Evolutionary conservation across 2,888 invertebrate genomes (phyloP), one percentile per base, ranked within the genome.

Genomic region (Crocallis elinguaria): DNA sequence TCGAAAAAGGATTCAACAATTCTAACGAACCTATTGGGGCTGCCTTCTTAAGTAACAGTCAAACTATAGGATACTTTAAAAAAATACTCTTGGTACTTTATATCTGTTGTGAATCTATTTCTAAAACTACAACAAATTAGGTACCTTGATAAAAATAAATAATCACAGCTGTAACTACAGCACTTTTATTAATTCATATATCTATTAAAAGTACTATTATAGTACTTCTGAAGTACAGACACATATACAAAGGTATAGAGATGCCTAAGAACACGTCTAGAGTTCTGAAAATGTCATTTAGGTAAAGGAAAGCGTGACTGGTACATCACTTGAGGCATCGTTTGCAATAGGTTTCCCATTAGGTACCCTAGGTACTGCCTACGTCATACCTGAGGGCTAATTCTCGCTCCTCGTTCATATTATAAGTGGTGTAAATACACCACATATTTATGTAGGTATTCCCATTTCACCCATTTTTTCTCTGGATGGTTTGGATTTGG

Each of bases 251-350:
- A 25, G 16, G 16, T 35, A 25, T n/a, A 25, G 23, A 44, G 5
- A 11, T 17, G 25, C 27, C 35, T 39, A 25, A 11, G 33, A 17
- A 35, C 16, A 25, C 0, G 6, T 27, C 9, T 6, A 38, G 19
- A 42, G 29, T 30, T 37, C 23, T 32, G 12, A 16, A 38, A 25
- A 43, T 19, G 50, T 50, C 38, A 44, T 8, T 38, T 44, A 32
- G n/a, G 25, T 17, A 4, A 17, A 33, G 21, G 13, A 6, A 12
- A 36, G 32, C 74, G 75, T 74, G 75, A 73, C 71, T 49, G 43
- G 43, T 29, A 51, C 56, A 58, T 60, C 59, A 60, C 72, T 69
- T 16, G 52, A 30, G 71, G 71, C 69, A 35, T 56, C 49, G 46
- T 48, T 58, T 57, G 67, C 64, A 67, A 60, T 50, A 45, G 45